Evolutionary conservation across 2,113 vertebrate species (phyloP).

Genomic region (Pelusios castaneus): DNA sequence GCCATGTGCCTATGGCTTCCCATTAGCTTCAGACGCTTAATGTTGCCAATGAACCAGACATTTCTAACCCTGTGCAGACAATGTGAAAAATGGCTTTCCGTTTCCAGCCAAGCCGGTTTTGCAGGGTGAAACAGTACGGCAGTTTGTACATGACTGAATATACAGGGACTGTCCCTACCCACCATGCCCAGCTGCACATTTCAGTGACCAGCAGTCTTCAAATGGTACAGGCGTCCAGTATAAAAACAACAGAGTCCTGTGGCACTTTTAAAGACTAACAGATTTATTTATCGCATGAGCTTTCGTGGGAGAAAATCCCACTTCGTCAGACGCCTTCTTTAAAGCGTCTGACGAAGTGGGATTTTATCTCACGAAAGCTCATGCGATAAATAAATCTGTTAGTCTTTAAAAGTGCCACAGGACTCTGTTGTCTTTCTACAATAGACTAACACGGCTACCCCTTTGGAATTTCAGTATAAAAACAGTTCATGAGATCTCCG

Average conservation of each 20-base stretch:
- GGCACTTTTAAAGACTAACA: too few relatives aligned
- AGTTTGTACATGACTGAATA: background rate
- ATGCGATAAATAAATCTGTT: too few relatives aligned
- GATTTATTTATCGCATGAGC: too few relatives aligned
- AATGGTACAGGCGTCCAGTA: slow-evolving; percentile 11
- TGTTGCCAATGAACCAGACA: fast-evolving
- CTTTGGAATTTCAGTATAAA: too few relatives aligned
- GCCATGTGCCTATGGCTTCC: fast-evolving
- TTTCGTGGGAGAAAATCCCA: too few relatives aligned
- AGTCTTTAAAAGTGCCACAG: too few relatives aligned
- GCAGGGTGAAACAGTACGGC: background rate
- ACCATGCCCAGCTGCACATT: background rate
- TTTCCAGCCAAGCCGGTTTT: background rate
- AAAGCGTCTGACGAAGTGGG: too few relatives aligned
- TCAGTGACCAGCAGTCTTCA: background rate
- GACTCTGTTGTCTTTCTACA: too few relatives aligned
- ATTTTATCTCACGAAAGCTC: too few relatives aligned
- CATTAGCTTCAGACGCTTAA: fast-evolving
- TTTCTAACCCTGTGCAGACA: background rate
- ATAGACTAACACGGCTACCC: too few relatives aligned
- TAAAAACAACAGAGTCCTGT: background rate
- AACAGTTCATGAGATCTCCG: background rate
- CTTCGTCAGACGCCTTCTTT: too few relatives aligned
- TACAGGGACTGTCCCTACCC: background rate
- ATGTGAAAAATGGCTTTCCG: background rate